Conservation (phyloP, 2,797 vertebrate species). For the Crax fasciolata region DNA sequence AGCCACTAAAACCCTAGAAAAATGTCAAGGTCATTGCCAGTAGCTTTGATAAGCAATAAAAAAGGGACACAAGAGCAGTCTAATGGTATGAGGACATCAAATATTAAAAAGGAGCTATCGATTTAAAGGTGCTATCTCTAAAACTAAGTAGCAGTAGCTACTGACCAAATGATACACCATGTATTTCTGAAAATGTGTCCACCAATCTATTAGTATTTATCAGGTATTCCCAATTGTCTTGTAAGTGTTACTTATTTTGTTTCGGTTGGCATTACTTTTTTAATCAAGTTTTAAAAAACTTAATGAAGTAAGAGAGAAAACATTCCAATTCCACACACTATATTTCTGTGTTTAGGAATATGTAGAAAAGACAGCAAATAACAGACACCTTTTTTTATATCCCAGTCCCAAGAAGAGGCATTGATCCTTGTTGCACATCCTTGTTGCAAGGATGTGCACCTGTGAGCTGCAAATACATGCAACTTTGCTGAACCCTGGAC, state of each 20-base stretch:
- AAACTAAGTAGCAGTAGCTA: constrained; percentile 67
- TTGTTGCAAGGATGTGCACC: not conserved
- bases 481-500: not conserved
- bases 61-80: constrained; percentile 48
- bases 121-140: constrained; percentile 71
- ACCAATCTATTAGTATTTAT: constrained; percentile 8
- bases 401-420: not conserved
- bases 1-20: constrained; percentile 58
- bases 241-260: constrained; percentile 52
- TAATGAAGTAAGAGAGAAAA: constrained; percentile 23
- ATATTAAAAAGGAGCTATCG: constrained; percentile 81
- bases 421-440: too few species aligned
- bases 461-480: not conserved
- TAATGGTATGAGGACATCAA: constrained; percentile 81
- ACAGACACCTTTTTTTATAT: not conserved
- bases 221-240: constrained; percentile 59
- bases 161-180: constrained; percentile 25
- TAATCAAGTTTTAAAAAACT: constrained; percentile 50
- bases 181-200: constrained; percentile 35
- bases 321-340: not conserved
- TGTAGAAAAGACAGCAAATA: not conserved
- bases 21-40: constrained; percentile 72
- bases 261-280: not conserved
- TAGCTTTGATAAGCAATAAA: constrained; percentile 72
- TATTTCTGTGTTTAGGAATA: not conserved